These are phyloP conservation scores for Limnodromus scolopaceus DNA, from an alignment of 2,797 vertebrate species.

Conservation along the genomic window DNA sequence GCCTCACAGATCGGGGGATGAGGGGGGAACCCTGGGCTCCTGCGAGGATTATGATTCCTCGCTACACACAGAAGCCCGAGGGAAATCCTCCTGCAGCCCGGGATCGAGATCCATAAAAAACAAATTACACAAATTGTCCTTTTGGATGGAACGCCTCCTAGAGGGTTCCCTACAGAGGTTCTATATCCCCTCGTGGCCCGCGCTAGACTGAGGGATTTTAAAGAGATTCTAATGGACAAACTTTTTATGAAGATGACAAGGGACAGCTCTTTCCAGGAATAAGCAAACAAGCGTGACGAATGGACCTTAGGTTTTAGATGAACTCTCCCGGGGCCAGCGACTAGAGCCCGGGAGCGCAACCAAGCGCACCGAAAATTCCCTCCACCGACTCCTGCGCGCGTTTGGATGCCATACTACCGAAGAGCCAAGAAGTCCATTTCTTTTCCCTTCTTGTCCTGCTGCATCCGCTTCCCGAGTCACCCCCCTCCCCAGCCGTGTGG, in stretches of 20 bases:
- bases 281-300: not conserved
- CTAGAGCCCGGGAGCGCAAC: constrained; percentile 33
- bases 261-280: constrained; percentile 62
- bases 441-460: not conserved
- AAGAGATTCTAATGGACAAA: constrained; percentile 39
- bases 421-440: not conserved
- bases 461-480: not conserved
- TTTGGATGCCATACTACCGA: not conserved
- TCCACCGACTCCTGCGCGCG: not conserved
- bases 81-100: constrained; percentile 77
- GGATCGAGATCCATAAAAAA: constrained; percentile 82
- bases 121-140: constrained; percentile 91
- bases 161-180: constrained; percentile 95
- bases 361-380: not conserved
- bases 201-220: constrained; percentile 83
- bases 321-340: constrained; percentile 30
- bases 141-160: constrained; percentile 97
- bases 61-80: constrained; percentile 72
- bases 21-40: constrained; percentile 70
- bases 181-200: constrained; percentile 93
- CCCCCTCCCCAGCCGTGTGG: not conserved
- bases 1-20: constrained; percentile 82
- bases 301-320: constrained; percentile 68
- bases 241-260: constrained; percentile 49
- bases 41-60: constrained; percentile 68